Percentiles rank a stretch among this genome's conserved stretches.
Conservation (phyloP, 2,888 invertebrate species). For the Phalangium opilio region DNA sequence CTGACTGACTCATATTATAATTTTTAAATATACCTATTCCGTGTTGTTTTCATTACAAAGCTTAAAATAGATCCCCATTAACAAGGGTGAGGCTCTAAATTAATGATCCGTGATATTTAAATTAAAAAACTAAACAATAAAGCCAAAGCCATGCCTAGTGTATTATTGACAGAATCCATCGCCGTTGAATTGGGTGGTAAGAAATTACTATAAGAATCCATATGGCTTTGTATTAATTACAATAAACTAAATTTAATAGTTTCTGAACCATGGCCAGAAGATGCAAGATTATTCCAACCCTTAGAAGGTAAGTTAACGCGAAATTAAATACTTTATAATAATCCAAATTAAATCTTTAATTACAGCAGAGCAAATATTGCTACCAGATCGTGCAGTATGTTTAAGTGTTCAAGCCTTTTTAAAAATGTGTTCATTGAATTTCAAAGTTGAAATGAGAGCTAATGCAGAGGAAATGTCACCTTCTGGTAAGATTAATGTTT, state of each 20-base stretch:
- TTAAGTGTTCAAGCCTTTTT: slow-evolving; percentile 82
- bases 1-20: too few species aligned
- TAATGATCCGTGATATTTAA: too few species aligned
- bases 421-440: slow-evolving; percentile 77
- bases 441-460: slow-evolving; percentile 58
- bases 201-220: not conserved
- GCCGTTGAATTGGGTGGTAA: slow-evolving; percentile 16
- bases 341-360: slow-evolving; percentile 9
- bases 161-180: slow-evolving; percentile 12
- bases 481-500: slow-evolving; percentile 44
- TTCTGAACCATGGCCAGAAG: slow-evolving; percentile 70
- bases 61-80: too few species aligned
- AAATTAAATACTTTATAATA: not conserved
- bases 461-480: slow-evolving; percentile 98
- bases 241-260: not conserved
- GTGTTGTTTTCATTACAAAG: too few species aligned
- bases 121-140: too few species aligned
- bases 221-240: not conserved
- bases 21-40: too few species aligned
- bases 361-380: slow-evolving; percentile 72
- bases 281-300: slow-evolving; percentile 70
- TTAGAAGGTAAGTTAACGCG: slow-evolving; percentile 49
- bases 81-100: too few species aligned
- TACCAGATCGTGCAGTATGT: slow-evolving; percentile 87
- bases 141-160: slow-evolving; percentile 19